Evolutionary conservation across 2,113 vertebrate species (phyloP).

Genomic region (Platysternon megacephalum): DNA sequence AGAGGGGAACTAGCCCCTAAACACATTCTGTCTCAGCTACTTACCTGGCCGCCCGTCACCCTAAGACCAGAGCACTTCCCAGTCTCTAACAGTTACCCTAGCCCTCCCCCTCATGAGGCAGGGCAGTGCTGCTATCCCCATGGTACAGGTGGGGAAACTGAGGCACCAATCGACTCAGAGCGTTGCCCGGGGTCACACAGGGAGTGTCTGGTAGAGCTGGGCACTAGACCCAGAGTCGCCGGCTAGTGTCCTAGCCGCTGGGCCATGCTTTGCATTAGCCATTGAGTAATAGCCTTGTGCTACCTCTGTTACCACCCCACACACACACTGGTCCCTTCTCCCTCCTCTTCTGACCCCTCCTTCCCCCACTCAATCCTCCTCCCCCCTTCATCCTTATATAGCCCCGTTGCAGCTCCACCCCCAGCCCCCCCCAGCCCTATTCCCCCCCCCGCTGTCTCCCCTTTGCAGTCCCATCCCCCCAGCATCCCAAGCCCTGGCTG

Average conservation of each 20-base stretch:
- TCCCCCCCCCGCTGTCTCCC: neutral
- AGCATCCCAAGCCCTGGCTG: neutral
- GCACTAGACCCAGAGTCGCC: neutral
- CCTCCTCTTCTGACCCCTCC: neutral
- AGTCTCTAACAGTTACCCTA: neutral
- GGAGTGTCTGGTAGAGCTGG: neutral
- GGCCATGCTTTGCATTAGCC: neutral
- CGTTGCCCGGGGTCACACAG: neutral
- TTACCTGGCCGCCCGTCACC: neutral
- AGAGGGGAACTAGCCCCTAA: neutral
- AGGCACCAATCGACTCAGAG: neutral
- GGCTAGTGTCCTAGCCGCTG: too few species aligned
- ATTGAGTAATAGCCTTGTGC: neutral
- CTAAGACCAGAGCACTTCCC: neutral
- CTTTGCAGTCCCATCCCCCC: neutral
- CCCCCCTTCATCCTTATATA: neutral
- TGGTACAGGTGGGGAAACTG: neutral
- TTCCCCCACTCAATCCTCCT: neutral
- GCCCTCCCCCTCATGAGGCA: neutral
- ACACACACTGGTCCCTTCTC: neutral
- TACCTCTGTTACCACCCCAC: neutral
- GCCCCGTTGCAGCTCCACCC: neutral
- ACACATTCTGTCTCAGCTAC: neutral
- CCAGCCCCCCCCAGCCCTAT: neutral
- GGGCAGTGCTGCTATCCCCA: neutral